Base-by-base conservation (phyloP, 2,113 vertebrate species). In the Spea multiplicata region DNA sequence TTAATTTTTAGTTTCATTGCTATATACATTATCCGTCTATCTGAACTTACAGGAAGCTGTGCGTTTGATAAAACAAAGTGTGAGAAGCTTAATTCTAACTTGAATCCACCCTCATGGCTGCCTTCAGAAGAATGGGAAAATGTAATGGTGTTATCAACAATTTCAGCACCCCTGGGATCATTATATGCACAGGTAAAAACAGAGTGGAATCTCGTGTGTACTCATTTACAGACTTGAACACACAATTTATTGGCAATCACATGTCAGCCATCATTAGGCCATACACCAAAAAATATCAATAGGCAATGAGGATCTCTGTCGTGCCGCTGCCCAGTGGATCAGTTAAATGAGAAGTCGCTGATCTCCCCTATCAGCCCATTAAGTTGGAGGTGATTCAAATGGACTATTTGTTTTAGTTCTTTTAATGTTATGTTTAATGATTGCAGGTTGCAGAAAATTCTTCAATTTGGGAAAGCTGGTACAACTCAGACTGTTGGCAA, bases 381-480 rank as follows among this genome's bases (percentile, higher is more conserved):
- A 53, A 53, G 50, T 53, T 6, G 50, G 10, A 53, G 6, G 10
- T 8, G 50, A 10, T 53, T 52, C 6, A 52, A 52, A 3, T 52
- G 50, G 50, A 52, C 30, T 52, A 10, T 52, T 59, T 12, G 10
- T 4, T 4, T 59, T 59, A 7, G 5, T 59, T 59, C 55, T 59
- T 59, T 59, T 59, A 52, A 7, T 30, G 1, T 30, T 30, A 30
- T 12, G 3, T 68, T 74, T 61, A 30, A 73, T 62, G 6, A 8
- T 44, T 72, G 30, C n/a, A 78, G 72, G 61, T 76, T 44, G 12
- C 13, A 66, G 74, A 78, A 44, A 71, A 68, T 75, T 66, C 62
- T 7, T 53, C 75, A 52, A 61, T 61, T 6, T 75, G 81, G 68
- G 68, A 77, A 61, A 73, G 55, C 53, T 71, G 77, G 46, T 81